Conservation (phyloP, 2,113 vertebrate genomes). For the Odobenus rosmarus region DNA sequence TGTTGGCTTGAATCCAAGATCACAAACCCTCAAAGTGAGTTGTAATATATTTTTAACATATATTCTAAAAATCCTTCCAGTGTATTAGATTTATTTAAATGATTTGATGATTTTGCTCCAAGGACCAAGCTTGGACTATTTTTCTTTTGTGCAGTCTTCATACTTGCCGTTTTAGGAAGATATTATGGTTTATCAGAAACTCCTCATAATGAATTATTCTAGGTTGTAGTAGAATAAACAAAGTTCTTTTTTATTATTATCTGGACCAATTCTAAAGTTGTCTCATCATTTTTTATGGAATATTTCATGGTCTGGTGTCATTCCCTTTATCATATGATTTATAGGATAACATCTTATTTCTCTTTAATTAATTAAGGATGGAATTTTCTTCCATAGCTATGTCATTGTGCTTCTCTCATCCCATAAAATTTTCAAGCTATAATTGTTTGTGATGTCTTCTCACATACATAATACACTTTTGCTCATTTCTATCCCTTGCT, state of each 20-base stretch:
- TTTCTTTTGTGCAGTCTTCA: slow-evolving; percentile 38
- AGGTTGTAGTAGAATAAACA: background rate
- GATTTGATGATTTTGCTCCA: slow-evolving; percentile 41
- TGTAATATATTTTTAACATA: slow-evolving; percentile 2
- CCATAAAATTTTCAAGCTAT: slow-evolving; percentile 21
- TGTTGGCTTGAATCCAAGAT: background rate
- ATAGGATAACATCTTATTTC: background rate
- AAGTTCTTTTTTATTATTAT: background rate
- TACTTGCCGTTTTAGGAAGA: slow-evolving; percentile 29
- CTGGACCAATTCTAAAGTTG: slow-evolving; percentile 5
- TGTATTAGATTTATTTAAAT: slow-evolving; percentile 48
- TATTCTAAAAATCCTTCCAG: slow-evolving; percentile 10
- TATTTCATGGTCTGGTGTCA: background rate
- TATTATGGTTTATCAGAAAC: slow-evolving; percentile 34
- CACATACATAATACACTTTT: background rate
- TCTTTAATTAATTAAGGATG: slow-evolving; percentile 53
- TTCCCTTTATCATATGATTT: slow-evolving; percentile 23
- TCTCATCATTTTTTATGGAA: slow-evolving; percentile 33
- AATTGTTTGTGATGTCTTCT: background rate
- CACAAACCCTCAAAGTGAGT: background rate
- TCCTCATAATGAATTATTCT: background rate
- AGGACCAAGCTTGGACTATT: background rate
- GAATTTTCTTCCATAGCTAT: slow-evolving; percentile 3
- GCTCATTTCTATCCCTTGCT: slow-evolving; percentile 15
- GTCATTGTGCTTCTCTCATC: slow-evolving; percentile 5